Conservation (phyloP, 2,888 invertebrate genomes). For the Villa cingulata region DNA sequence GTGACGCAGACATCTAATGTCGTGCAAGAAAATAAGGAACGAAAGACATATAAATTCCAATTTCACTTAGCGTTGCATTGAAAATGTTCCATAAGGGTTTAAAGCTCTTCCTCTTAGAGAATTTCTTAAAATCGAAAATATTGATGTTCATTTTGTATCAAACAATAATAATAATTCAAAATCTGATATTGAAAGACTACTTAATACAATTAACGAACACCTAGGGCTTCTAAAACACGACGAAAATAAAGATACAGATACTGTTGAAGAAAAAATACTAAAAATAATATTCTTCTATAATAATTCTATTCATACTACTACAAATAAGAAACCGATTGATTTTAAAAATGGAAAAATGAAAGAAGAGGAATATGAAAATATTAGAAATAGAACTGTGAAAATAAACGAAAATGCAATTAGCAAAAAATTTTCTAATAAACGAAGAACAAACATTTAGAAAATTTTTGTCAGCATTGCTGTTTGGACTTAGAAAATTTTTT, state of each 20-base stretch:
- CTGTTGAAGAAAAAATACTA: constrained; percentile 14
- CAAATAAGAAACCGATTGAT: constrained; percentile 12
- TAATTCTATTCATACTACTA: constrained; percentile 13
- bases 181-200: constrained; percentile 11
- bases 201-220: constrained; percentile 16
- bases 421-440: too few relatives aligned
- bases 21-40: too few relatives aligned
- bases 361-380: constrained; percentile 9
- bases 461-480: too few relatives aligned
- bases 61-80: too few relatives aligned
- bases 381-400: constrained; percentile 6
- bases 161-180: constrained; percentile 14
- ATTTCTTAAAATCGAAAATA: constrained; percentile 11
- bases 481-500: too few relatives aligned
- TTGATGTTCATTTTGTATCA: constrained; percentile 13
- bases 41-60: too few relatives aligned
- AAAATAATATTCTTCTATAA: constrained; percentile 15
- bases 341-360: constrained; percentile 13
- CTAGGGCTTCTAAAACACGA: constrained; percentile 13
- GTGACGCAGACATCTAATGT: too few relatives aligned
- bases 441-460: too few relatives aligned
- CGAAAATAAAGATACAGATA: constrained; percentile 7
- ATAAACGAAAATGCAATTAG: background rate
- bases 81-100: too few relatives aligned
- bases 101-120: constrained; percentile 13